Conservation (phyloP, 2,113 vertebrate species). For the Mustela lutreola region DNA sequence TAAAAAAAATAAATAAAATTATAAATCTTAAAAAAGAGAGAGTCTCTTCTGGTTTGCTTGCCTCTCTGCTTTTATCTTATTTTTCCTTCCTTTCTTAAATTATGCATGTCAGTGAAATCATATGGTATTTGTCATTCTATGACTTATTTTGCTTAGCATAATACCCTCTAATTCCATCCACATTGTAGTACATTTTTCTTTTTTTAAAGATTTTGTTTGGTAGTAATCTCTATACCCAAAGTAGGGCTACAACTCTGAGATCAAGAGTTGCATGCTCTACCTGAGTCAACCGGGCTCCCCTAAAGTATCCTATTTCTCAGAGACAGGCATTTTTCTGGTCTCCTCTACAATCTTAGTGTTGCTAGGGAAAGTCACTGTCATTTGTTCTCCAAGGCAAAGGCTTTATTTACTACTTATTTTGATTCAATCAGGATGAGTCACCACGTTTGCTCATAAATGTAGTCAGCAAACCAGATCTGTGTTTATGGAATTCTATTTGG, state of each 20-base stretch:
- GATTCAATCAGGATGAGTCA: conserved; percentile 45
- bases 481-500: conserved; percentile 18
- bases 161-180: too few relatives aligned
- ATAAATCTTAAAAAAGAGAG: too few relatives aligned
- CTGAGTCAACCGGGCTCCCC: neutral
- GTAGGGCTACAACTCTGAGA: neutral
- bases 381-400: conserved; percentile 24
- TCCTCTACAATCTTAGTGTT: neutral
- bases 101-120: neutral
- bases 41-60: neutral
- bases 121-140: neutral
- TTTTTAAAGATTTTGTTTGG: neutral
- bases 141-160: too few relatives aligned
- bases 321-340: neutral
- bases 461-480: neutral
- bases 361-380: conserved; percentile 35
- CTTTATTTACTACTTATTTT: conserved; percentile 54
- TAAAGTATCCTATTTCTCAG: neutral
- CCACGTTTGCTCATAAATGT: neutral
- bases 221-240: neutral
- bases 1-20: too few relatives aligned
- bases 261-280: neutral
- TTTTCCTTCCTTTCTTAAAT: neutral
- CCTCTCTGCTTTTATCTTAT: neutral
- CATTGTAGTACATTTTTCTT: neutral